phyloP scores from a whole-genome alignment of 2,797 vertebrate genomes.

The Chelmon rostratus region DNA sequence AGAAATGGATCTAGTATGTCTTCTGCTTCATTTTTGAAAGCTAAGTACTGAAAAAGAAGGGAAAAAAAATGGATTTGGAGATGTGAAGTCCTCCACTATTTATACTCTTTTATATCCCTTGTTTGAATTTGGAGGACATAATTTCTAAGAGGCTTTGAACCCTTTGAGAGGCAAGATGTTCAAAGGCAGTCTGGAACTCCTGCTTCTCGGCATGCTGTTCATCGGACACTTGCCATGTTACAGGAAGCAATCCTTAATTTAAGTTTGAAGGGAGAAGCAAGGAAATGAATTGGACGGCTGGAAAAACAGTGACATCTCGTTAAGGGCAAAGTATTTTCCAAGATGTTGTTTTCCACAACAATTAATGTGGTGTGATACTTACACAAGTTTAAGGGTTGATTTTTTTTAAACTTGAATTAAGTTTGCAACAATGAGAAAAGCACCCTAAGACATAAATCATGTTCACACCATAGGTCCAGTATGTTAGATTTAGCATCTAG shows the following conservation, averaged over 20 bases:
- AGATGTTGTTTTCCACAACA: neutral
- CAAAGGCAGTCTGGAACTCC: constrained; percentile 46
- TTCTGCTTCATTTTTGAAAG: constrained; percentile 31
- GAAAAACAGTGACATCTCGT: constrained; percentile 18
- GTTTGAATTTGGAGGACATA: constrained; percentile 62
- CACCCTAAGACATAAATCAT: neutral
- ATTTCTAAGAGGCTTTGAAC: constrained; percentile 68
- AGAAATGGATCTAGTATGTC: constrained; percentile 6
- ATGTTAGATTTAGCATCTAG: too few species aligned
- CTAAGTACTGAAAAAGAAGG: constrained; percentile 11
- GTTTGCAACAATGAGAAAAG: neutral
- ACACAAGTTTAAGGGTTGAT: neutral
- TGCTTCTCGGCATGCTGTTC: constrained; percentile 44
- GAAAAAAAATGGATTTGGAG: constrained; percentile 37
- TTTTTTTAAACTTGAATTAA: neutral
- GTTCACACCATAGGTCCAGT: too few species aligned
- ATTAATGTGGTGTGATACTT: neutral
- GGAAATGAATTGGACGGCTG: constrained; percentile 16
- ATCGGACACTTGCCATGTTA: constrained; percentile 34
- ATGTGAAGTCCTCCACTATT: constrained; percentile 41
- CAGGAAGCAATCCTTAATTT: constrained; percentile 47
- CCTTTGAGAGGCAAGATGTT: constrained; percentile 55
- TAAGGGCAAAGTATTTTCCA: neutral
- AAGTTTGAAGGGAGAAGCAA: constrained; percentile 15
- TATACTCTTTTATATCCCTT: constrained; percentile 30